Evolutionary conservation across 2,888 invertebrate species (phyloP).

Genomic region (Steromphala cineraria): DNA sequence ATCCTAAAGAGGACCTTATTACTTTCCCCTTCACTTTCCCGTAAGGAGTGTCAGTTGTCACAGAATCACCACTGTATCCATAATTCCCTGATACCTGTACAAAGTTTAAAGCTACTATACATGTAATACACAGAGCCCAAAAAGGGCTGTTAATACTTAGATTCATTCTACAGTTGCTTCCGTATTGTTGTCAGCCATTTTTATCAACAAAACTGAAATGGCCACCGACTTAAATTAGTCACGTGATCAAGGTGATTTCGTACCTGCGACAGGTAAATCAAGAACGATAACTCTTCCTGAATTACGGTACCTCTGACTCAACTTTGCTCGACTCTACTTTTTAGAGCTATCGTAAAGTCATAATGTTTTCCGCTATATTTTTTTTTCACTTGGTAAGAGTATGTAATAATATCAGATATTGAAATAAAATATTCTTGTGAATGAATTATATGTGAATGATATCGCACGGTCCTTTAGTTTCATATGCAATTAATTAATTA

Average conservation of each 20-base stretch:
- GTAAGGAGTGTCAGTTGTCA: conserved; percentile 20
- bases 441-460: no score
- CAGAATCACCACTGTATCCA: conserved; percentile 22
- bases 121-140: not conserved
- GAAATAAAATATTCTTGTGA: no score
- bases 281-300: not conserved
- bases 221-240: not conserved
- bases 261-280: not conserved
- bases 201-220: not conserved
- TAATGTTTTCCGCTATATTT: no score
- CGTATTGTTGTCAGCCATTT: not conserved
- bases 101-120: not conserved
- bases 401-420: no score
- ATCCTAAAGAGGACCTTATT: conserved; percentile 57
- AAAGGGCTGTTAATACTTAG: not conserved
- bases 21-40: conserved; percentile 61
- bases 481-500: no score
- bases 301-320: no score
- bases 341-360: no score
- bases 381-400: no score
- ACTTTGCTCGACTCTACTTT: no score
- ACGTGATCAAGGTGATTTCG: conserved; percentile 4
- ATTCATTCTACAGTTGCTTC: no score
- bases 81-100: not conserved
- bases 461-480: no score